phyloP scores from a whole-genome alignment of 1,140 invertebrate genomes.

The Pogonomyrmex barbatus region DNA sequence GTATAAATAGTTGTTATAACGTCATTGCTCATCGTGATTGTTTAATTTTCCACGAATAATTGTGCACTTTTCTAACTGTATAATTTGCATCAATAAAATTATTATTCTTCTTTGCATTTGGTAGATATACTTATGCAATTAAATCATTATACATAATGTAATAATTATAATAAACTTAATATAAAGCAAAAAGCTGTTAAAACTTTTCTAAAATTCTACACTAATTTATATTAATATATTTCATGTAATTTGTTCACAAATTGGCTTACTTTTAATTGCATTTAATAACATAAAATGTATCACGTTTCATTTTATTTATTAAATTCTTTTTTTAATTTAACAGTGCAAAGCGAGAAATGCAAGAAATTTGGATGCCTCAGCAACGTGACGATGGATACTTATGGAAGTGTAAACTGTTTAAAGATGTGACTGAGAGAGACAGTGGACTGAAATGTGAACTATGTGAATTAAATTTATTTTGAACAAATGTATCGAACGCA shows the following conservation, averaged over 20 bases:
- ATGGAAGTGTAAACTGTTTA: background rate
- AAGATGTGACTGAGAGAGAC: background rate
- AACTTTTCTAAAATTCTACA: background rate
- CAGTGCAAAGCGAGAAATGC: background rate
- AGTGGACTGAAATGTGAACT: background rate
- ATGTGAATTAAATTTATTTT: background rate
- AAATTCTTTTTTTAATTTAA: constrained; percentile 5
- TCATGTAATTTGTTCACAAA: background rate
- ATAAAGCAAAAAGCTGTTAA: background rate
- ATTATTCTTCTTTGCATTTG: background rate
- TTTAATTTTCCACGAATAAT: constrained; percentile 7
- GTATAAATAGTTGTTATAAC: background rate
- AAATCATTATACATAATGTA: too few species aligned
- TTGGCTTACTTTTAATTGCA: background rate
- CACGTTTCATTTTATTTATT: background rate
- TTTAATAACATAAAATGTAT: background rate
- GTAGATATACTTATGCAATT: background rate
- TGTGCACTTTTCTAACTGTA: background rate
- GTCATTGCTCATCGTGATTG: constrained; percentile 5
- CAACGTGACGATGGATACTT: background rate
- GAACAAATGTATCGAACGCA: background rate
- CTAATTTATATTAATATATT: background rate
- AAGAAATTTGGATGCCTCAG: background rate
- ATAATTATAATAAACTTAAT: background rate
- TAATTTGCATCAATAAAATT: background rate